Conservation (phyloP, 2,113 vertebrate species). For the Hirundichthys speculiger region DNA sequence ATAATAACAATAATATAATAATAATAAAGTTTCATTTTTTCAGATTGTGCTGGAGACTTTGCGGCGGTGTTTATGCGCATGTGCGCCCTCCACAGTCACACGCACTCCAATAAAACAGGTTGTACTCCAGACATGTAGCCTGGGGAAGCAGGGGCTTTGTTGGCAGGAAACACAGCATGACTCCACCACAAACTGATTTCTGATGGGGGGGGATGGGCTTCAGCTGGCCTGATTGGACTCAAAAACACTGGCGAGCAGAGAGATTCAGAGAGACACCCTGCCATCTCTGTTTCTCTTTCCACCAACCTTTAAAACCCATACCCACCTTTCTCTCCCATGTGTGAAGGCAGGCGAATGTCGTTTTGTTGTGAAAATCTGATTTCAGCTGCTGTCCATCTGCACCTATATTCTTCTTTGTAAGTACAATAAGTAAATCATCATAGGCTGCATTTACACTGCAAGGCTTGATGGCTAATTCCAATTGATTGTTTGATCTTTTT, state of each 20-base stretch:
- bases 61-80: too few relatives aligned
- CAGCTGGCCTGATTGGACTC: conserved; percentile 79
- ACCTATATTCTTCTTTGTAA: conserved; percentile 15
- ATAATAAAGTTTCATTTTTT: conserved; percentile 35
- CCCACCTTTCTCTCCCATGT: conserved; percentile 52
- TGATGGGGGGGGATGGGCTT: conserved; percentile 68
- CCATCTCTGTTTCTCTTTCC: background rate
- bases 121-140: conserved; percentile 74
- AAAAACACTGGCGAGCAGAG: conserved; percentile 67
- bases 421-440: background rate
- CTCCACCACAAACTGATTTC: conserved; percentile 68
- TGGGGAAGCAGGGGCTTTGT: conserved; percentile 69
- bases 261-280: conserved; percentile 17
- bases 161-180: conserved; percentile 71
- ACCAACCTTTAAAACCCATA: conserved; percentile 34
- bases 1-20: too few relatives aligned
- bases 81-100: background rate
- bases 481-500: too few relatives aligned
- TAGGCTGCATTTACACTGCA: too few relatives aligned
- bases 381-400: conserved; percentile 26
- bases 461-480: too few relatives aligned
- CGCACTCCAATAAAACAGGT: conserved; percentile 31
- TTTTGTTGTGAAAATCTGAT: conserved; percentile 34
- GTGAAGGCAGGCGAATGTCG: conserved; percentile 51
- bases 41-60: conserved; percentile 41